Evolutionary conservation across 2,113 vertebrate species (phyloP).

Genomic region (Nannobrachium achirus): DNA sequence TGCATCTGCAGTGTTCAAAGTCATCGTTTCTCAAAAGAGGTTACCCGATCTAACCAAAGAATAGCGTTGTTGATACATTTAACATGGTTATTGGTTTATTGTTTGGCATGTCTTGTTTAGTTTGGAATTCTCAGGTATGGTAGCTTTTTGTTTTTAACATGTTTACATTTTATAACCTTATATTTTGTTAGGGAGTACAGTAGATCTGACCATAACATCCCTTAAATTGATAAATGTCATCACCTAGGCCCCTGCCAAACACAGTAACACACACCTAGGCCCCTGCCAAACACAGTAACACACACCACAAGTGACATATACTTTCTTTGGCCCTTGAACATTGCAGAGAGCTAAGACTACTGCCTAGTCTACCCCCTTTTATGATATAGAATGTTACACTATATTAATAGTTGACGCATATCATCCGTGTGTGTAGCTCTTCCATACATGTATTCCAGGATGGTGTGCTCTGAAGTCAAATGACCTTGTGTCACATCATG

Average conservation of each 20-base stretch:
- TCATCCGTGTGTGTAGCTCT: conserved; percentile 1
- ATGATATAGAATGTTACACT: conserved; percentile 22
- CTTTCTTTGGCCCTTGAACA: conserved; percentile 41
- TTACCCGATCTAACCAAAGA: conserved; percentile 78
- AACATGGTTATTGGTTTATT: conserved; percentile 24
- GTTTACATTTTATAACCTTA: conserved; percentile 8
- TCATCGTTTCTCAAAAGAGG: conserved; percentile 20
- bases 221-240: conserved; percentile 13
- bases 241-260: conserved; percentile 4
- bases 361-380: conserved; percentile 45
- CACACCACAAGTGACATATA: not conserved
- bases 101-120: conserved; percentile 34
- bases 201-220: not conserved
- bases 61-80: conserved; percentile 53
- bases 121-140: conserved; percentile 68
- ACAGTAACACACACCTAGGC: too few species aligned
- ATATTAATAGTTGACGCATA: conserved; percentile 7
- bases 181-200: not conserved
- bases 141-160: conserved; percentile 32
- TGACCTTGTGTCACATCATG: conserved; percentile 7
- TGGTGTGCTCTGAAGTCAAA: conserved; percentile 20
- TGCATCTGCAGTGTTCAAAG: conserved; percentile 9
- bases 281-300: conserved; percentile 13
- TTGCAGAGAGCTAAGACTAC: conserved; percentile 60
- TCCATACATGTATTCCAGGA: conserved; percentile 26